Base-by-base conservation (phyloP, 2,888 invertebrate species). In the Acleris cristana region DNA sequence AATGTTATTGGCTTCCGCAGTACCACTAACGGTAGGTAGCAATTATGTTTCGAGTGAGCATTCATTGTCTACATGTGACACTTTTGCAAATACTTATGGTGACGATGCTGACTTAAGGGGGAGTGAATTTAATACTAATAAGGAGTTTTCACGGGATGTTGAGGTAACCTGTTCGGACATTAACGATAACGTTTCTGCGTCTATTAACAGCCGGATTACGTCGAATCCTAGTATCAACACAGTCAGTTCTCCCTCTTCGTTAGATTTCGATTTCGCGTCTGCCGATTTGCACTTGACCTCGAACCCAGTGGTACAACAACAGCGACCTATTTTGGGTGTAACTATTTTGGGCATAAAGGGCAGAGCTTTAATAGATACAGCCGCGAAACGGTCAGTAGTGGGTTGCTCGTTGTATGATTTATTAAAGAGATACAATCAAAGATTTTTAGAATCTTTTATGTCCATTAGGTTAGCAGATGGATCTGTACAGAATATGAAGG, bases 41-140 rank as follows among this genome's bases (percentile, higher is more conserved):
- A 10, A 55, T 55, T 55, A 34, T 1, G 34, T 34, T 55, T 55
- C 18, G 34, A 34, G 18, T 34, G 54, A 34, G 34, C 3, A 8
- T 52, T 23, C 34, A 34, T 34, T 55, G 18, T 55, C 54, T 12
- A 55, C 18, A 10, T 55, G 34, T 55, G 54, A 55, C 34, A 55
- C 54, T 55, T 34, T 26, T 6, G 34, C 34, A 55, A 10, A 4
- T 18, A 34, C 26, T 34, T 55, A 34, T 7, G 54, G 10, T 55
- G 34, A 55, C 34, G 54, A 55, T 18, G 18, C 18, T 34, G 18
- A 34, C 34, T 55, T 55, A 55, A 55, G 34, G 54, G 54, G 54
- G 34, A 55, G 54, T 55, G 54, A 55, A 18, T 30, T 54, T 54
- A 54, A n/a, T 54, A 54, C 16, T 26, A 19, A 51, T 51, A 51